Percentiles rank a stretch among this genome's conserved stretches.
phyloP scores from a whole-genome alignment of 2,888 invertebrate species.

The Dastarcus helophoroides region DNA sequence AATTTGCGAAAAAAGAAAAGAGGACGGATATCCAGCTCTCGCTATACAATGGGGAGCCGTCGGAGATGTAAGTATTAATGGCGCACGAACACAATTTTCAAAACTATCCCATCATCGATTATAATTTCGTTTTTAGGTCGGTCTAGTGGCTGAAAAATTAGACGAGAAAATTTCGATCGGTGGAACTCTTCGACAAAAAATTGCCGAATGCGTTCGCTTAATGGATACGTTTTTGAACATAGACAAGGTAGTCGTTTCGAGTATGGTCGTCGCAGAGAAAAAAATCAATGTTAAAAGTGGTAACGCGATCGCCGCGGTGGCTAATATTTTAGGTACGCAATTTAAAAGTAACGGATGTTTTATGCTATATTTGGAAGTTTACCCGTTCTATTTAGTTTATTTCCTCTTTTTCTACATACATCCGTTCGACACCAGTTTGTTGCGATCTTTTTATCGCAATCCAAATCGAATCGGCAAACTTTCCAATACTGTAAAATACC shows the following conservation, averaged over 20 bases:
- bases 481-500: too few species aligned
- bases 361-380: too few species aligned
- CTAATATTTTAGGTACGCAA: not conserved
- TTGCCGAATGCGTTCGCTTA: not conserved
- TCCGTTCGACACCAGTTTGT: too few species aligned
- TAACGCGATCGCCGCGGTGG: not conserved
- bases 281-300: slow-evolving; percentile 1
- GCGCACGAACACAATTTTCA: not conserved
- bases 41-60: slow-evolving; percentile 1
- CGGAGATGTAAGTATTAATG: slow-evolving; percentile 1
- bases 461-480: too few species aligned
- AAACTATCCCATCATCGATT: not conserved
- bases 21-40: not conserved
- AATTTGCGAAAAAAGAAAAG: slow-evolving; percentile 1
- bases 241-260: not conserved
- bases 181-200: slow-evolving; percentile 1
- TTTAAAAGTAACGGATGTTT: too few species aligned
- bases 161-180: not conserved
- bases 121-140: not conserved
- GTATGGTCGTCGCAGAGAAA: not conserved
- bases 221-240: not conserved
- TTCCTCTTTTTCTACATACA: too few species aligned
- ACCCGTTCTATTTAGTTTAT: too few species aligned
- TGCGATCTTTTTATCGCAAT: too few species aligned
- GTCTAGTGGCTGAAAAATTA: not conserved